These are phyloP conservation scores for Herpetotheres cachinnans DNA, from an alignment of 2,113 vertebrate species.

Conservation along the genomic window DNA sequence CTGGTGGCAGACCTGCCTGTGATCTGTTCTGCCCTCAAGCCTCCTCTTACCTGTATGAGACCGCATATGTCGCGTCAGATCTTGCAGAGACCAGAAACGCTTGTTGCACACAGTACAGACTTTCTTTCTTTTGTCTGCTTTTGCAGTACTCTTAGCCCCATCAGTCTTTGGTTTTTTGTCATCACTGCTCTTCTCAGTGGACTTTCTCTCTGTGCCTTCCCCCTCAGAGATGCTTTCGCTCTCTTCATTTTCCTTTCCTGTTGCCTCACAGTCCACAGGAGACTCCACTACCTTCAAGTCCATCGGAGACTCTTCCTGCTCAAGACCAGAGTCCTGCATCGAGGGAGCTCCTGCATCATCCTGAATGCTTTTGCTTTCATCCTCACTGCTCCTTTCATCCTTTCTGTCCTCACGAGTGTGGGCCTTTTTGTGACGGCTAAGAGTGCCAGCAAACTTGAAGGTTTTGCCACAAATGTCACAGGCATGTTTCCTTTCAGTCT, in stretches of 20 bases:
- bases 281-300: slow-evolving; percentile 65
- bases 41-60: slow-evolving; percentile 92
- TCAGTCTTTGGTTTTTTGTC: slow-evolving; percentile 83
- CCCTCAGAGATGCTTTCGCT: slow-evolving; percentile 78
- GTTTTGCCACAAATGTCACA: slow-evolving; percentile 88
- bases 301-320: slow-evolving; percentile 52
- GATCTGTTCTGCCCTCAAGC: neutral
- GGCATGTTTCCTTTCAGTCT: slow-evolving; percentile 82
- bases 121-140: slow-evolving; percentile 97
- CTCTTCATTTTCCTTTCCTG: slow-evolving; percentile 71
- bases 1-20: neutral
- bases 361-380: slow-evolving; percentile 21
- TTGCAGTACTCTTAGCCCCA: slow-evolving; percentile 72
- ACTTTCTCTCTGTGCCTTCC: slow-evolving; percentile 77
- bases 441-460: slow-evolving; percentile 91
- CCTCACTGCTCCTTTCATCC: slow-evolving; percentile 63
- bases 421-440: slow-evolving; percentile 89
- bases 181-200: slow-evolving; percentile 82
- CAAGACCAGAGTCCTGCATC: slow-evolving; percentile 26
- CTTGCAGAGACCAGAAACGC: slow-evolving; percentile 98
- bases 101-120: slow-evolving; percentile 94
- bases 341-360: slow-evolving; percentile 37
- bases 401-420: slow-evolving; percentile 77
- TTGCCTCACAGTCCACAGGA: slow-evolving; percentile 55
- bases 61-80: slow-evolving; percentile 95